Base-by-base conservation (phyloP, 2,888 invertebrate genomes). In the Epinotia bilunana region DNA sequence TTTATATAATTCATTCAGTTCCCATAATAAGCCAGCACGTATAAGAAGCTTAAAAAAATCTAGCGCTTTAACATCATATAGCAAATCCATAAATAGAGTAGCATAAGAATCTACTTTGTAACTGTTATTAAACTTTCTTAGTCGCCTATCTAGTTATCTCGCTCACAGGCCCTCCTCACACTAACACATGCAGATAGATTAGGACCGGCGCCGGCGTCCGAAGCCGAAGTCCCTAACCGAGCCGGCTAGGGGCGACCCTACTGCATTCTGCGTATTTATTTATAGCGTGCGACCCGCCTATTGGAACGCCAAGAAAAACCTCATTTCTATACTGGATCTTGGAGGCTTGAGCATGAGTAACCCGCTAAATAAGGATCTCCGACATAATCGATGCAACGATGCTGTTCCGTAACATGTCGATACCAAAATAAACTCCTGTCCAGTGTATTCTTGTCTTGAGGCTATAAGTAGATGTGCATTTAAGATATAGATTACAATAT, bases 281-380 rank as follows among this genome's bases (percentile, higher is more conserved):
- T 79, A 76, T 80, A 80, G 80, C 77, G 64, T 67, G 76, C 77
- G 72, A 74, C 78, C 72, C 72, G 73, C 58, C 64, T 20, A 73
- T 74, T 18, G 78, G 77, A 78, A 78, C 73, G 79, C 76, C 49
- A 69, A 80, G 80, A 80, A 80, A 80, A 80, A 80, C 77, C 77
- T 77, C 63, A 71, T 33, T 76, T 77, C 77, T 77, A 78, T 76
- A 78, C 79, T 76, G 73, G 79, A 70, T 79, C 76, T 74, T 73
- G 76, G 53, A 74, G 73, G 74, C 75, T 72, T 76, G 77, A 43
- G 63, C 71, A 57, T 76, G 74, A 61, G 75, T 79, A 77, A 77
- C 73, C 75, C 71, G 69, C 79, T 78, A 77, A 76, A 77, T 77
- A 78, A 74, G 77, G 79, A 77, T 76, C 73, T 73, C 64, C 68